phyloP scores from a whole-genome alignment of 1,140 invertebrate species.

The Euwallacea similis region DNA sequence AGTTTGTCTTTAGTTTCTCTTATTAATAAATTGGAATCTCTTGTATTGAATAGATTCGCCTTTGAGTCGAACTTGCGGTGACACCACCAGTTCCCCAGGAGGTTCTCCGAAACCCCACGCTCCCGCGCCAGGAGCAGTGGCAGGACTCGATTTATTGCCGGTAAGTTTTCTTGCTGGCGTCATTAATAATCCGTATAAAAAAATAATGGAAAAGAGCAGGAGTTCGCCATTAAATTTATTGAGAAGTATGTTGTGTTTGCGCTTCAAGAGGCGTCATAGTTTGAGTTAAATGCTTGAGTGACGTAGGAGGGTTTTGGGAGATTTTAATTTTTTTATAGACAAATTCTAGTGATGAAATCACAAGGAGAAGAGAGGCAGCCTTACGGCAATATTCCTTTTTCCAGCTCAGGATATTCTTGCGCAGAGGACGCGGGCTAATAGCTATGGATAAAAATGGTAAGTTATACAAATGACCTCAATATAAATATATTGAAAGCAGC shows the following conservation, averaged over 20 bases:
- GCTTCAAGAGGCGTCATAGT: no score
- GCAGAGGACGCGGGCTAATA: constrained; percentile 83
- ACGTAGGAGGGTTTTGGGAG: no score
- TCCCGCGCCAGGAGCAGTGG: constrained; percentile 48
- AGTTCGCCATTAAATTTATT: no score
- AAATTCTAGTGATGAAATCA: constrained; percentile 61
- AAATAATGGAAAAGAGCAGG: no score
- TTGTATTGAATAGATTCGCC: constrained; percentile 49
- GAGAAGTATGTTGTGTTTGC: no score
- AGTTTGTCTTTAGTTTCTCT: no score
- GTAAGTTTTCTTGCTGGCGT: constrained; percentile 39
- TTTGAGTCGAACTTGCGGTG: constrained; percentile 45
- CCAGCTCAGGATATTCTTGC: constrained; percentile 84
- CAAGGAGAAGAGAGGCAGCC: constrained; percentile 67
- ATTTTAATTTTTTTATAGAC: constrained; percentile 14
- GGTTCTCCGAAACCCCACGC: constrained; percentile 54
- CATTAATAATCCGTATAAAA: no score
- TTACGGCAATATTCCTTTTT: constrained; percentile 86
- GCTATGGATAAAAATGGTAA: constrained; percentile 94
- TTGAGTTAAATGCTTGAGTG: no score
- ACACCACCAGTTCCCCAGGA: constrained; percentile 49
- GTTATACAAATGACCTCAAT: constrained; percentile 37
- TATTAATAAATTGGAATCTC: no score
- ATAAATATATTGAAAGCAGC: no score
- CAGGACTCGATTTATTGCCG: constrained; percentile 51